phyloP scores from a whole-genome alignment of 2,888 invertebrate species.

The Abrostola tripartita region DNA sequence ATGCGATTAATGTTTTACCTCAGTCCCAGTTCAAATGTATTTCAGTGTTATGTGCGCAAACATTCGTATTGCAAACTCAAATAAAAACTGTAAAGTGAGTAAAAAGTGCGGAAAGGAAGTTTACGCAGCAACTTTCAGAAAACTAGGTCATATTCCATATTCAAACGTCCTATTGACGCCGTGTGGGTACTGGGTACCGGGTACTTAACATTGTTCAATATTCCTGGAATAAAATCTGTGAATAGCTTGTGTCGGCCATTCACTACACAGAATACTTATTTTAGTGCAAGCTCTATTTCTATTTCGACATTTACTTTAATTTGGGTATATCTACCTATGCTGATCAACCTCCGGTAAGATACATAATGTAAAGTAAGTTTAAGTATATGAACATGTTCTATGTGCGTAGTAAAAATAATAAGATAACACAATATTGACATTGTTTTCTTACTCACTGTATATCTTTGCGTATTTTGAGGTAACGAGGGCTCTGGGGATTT shows the following conservation, averaged over 20 bases:
- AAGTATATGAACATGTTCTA: no score
- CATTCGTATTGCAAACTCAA: constrained; percentile 42
- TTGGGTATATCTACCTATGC: background rate
- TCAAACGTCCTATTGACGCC: constrained; percentile 36
- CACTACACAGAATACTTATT: no score
- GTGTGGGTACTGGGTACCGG: constrained; percentile 1
- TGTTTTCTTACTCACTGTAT: constrained; percentile 41
- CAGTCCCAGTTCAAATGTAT: constrained; percentile 12
- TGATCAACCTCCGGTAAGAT: constrained; percentile 3
- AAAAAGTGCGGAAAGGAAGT: constrained; percentile 50
- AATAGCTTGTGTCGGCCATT: constrained; percentile 15
- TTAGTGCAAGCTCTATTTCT: no score
- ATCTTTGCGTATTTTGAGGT: constrained; percentile 51
- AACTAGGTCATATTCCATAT: constrained; percentile 58
- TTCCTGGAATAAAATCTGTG: constrained; percentile 23
- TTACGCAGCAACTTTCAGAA: constrained; percentile 52
- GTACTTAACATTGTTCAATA: constrained; percentile 25
- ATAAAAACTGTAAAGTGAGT: constrained; percentile 46
- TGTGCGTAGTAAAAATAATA: constrained; percentile 19
- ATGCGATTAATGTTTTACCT: constrained; percentile 6
- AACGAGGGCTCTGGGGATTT: constrained; percentile 64
- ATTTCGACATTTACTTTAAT: no score
- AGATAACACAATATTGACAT: constrained; percentile 46
- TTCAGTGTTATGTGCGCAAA: constrained; percentile 11
- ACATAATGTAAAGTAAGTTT: no score